phyloP scores from a whole-genome alignment of 2,888 invertebrate genomes.

The Luffia ferchaultella region DNA sequence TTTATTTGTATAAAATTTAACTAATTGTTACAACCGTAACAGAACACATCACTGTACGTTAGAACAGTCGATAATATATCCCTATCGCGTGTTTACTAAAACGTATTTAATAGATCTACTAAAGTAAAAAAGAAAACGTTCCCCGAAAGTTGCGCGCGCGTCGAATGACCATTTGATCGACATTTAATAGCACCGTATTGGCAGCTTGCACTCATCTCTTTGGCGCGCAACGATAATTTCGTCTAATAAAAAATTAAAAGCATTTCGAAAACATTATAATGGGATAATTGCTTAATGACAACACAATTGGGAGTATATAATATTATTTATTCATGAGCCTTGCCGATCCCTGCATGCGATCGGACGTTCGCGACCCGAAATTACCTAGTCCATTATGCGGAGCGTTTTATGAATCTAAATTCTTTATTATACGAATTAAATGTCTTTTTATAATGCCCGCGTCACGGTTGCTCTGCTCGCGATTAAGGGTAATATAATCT shows the following conservation, averaged over 20 bases:
- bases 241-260: conserved; percentile 63
- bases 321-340: conserved; percentile 60
- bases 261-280: conserved; percentile 58
- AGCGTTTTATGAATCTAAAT: conserved; percentile 57
- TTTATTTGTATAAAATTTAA: no score
- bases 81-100: background rate
- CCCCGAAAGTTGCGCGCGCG: conserved; percentile 3
- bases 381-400: conserved; percentile 60
- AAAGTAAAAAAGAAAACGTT: background rate
- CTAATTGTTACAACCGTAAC: no score
- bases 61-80: no score
- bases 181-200: conserved; percentile 51
- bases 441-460: conserved; percentile 40
- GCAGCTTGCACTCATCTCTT: conserved; percentile 20
- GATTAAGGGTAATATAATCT: conserved; percentile 49
- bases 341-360: conserved; percentile 45
- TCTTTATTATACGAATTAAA: conserved; percentile 51
- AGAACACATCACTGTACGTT: no score
- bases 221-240: conserved; percentile 38
- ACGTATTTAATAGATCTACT: conserved; percentile 2
- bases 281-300: conserved; percentile 62
- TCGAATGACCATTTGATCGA: conserved; percentile 35
- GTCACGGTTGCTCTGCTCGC: conserved; percentile 47
- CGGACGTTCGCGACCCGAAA: conserved; percentile 41
- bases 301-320: conserved; percentile 51